phyloP scores from a whole-genome alignment of 2,797 vertebrate genomes.

The Halcyon smyrnensis region DNA sequence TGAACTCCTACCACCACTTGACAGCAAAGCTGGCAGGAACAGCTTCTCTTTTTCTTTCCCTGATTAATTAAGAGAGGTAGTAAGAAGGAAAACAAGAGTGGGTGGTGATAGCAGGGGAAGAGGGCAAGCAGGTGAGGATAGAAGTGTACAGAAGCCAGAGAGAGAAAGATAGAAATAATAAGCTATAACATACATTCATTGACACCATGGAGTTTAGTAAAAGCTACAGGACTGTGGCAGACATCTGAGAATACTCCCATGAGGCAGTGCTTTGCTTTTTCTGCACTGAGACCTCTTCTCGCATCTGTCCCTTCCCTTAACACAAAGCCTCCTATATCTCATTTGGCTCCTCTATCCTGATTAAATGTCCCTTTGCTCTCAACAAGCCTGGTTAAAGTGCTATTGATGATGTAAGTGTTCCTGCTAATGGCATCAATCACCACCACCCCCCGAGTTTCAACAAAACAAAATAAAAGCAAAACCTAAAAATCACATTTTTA shows the following conservation, averaged over 20 bases:
- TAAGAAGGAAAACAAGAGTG: neutral
- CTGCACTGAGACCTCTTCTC: neutral
- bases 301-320: neutral
- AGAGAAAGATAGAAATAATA: neutral
- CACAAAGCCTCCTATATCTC: neutral
- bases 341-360: neutral
- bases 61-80: neutral
- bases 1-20: neutral
- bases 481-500: neutral
- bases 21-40: conserved; percentile 11
- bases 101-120: neutral
- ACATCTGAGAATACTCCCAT: neutral
- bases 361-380: neutral
- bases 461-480: neutral
- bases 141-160: neutral
- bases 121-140: neutral
- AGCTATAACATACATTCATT: neutral
- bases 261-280: neutral
- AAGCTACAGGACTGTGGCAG: neutral
- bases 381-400: neutral
- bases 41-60: neutral
- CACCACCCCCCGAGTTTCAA: neutral
- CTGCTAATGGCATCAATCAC: neutral
- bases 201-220: neutral
- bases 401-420: neutral